Conservation (phyloP, 1,140 invertebrate genomes). For the Ephestia elutella region DNA sequence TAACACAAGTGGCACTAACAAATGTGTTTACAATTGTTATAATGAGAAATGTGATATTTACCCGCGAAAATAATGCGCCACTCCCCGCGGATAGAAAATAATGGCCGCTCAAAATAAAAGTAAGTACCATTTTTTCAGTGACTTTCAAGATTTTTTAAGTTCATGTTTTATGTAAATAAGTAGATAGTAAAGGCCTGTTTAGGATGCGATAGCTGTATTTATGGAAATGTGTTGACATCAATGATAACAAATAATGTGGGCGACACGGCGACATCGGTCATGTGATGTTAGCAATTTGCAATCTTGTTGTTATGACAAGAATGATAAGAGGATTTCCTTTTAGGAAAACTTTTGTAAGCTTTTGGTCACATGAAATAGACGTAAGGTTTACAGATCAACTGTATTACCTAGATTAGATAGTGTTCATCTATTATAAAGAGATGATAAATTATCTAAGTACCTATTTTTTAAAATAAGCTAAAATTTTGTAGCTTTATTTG, state of each 20-base stretch:
- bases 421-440: too few species aligned
- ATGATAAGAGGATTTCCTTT: constrained; percentile 30
- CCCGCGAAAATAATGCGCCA: constrained; percentile 50
- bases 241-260: constrained; percentile 54
- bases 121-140: constrained; percentile 27
- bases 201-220: constrained; percentile 30
- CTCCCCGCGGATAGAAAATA: constrained; percentile 29
- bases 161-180: constrained; percentile 29
- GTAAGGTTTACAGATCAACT: too few species aligned
- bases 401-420: too few species aligned
- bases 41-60: constrained; percentile 46
- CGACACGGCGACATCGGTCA: constrained; percentile 54
- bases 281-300: constrained; percentile 54
- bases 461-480: too few species aligned
- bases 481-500: too few species aligned
- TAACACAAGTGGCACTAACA: constrained; percentile 20
- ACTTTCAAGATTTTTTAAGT: constrained; percentile 18
- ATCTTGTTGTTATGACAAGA: constrained; percentile 43
- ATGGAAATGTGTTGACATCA: constrained; percentile 40
- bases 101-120: constrained; percentile 69
- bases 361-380: neutral
- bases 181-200: constrained; percentile 34
- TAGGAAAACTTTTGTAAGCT: constrained; percentile 8
- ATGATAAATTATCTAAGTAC: too few species aligned
- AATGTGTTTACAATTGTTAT: constrained; percentile 23